These are phyloP conservation scores for Amniataba percoides DNA, from an alignment of 2,797 vertebrate species.

Conservation along the genomic window DNA sequence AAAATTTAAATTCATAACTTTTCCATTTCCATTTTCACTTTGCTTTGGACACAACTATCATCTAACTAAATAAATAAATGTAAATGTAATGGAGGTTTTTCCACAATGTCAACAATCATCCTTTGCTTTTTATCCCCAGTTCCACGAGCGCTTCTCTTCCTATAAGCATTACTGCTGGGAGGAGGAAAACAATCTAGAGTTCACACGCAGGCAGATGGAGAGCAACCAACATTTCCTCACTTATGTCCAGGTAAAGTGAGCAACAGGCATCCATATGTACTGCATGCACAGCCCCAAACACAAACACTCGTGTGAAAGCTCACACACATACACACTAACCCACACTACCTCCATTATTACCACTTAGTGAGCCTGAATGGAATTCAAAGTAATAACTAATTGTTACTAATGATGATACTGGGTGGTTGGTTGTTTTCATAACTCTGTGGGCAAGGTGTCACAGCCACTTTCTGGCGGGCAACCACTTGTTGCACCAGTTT, in stretches of 20 bases:
- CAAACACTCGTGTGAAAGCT: background rate
- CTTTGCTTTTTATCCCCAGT: constrained; percentile 70
- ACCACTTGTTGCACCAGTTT: constrained; percentile 25
- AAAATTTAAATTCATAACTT: no score
- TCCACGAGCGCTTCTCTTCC: constrained; percentile 83
- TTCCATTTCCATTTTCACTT: background rate
- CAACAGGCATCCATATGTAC: background rate
- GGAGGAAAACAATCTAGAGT: constrained; percentile 86
- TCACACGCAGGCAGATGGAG: constrained; percentile 83
- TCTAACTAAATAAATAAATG: background rate
- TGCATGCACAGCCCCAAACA: background rate
- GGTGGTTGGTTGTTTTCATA: constrained; percentile 46
- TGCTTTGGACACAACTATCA: background rate
- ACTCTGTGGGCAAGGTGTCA: constrained; percentile 34
- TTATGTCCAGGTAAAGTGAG: constrained; percentile 81
- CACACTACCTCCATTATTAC: constrained; percentile 9
- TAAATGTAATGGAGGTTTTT: background rate
- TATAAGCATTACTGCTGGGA: constrained; percentile 87
- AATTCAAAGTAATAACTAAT: constrained; percentile 39
- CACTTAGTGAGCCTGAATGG: background rate
- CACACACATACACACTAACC: background rate
- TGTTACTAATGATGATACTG: constrained; percentile 14
- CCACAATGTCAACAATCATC: background rate
- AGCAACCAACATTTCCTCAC: constrained; percentile 83
- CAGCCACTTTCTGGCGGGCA: constrained; percentile 9